Conservation (phyloP, 2,797 vertebrate genomes). For the Muraenolepis orangiensis region DNA sequence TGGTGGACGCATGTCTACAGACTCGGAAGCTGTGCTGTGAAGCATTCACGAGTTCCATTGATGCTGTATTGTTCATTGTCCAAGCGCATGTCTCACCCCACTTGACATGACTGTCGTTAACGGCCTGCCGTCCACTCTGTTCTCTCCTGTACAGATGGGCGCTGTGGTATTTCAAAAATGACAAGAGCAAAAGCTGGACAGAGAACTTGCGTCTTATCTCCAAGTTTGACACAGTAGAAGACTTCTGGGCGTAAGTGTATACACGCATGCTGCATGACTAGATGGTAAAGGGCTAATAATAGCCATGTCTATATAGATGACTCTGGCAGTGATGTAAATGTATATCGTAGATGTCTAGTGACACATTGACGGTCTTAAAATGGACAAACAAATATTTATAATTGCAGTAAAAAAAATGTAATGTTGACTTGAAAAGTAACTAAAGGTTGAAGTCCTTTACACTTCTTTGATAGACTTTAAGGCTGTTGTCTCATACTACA, state of each 20-base stretch:
- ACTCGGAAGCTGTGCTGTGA: background rate
- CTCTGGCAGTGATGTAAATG: too few relatives aligned
- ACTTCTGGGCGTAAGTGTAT: conserved; percentile 82
- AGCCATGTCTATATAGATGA: background rate
- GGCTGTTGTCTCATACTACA: background rate
- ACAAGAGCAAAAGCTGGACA: conserved; percentile 84
- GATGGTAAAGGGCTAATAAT: too few relatives aligned
- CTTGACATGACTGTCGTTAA: too few relatives aligned
- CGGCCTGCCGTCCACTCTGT: too few relatives aligned
- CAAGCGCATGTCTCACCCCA: background rate
- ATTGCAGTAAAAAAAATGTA: too few relatives aligned
- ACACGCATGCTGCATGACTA: background rate
- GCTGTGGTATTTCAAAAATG: conserved; percentile 85
- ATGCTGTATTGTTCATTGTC: background rate
- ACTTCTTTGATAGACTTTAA: background rate
- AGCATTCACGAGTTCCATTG: background rate
- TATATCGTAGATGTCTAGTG: background rate
- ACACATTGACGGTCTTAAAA: background rate
- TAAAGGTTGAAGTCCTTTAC: background rate
- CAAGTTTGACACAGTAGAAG: conserved; percentile 83
- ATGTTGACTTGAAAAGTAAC: too few relatives aligned
- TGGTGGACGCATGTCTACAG: background rate
- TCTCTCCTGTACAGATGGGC: conserved; percentile 71
- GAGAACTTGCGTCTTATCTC: conserved; percentile 82
- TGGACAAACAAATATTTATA: too few relatives aligned